phyloP scores from a whole-genome alignment of 2,888 invertebrate genomes.

The Apotomis capreana region DNA sequence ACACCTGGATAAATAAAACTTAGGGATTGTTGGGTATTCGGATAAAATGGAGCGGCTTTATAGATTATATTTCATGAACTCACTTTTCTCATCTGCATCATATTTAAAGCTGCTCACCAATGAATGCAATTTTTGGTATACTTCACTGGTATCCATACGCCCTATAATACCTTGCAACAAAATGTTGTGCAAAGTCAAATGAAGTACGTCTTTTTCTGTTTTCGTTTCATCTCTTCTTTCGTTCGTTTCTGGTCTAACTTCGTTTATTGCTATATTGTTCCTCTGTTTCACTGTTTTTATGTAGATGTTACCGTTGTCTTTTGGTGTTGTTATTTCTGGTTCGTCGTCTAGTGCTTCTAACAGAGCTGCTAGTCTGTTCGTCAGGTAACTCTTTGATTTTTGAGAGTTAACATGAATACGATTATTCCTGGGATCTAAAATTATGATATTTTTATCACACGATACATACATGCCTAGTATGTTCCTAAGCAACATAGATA shows the following conservation, averaged over 20 bases:
- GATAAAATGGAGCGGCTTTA: too few species aligned
- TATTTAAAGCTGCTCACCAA: constrained; percentile 47
- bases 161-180: constrained; percentile 64
- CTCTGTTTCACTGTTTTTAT: constrained; percentile 20
- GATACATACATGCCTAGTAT: neutral
- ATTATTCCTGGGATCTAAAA: constrained; percentile 59
- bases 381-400: constrained; percentile 62
- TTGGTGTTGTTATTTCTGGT: constrained; percentile 36
- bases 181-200: constrained; percentile 67
- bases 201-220: constrained; percentile 55
- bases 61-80: neutral
- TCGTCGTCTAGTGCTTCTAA: constrained; percentile 66
- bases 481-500: too few species aligned
- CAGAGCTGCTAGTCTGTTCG: constrained; percentile 58
- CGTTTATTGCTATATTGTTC: constrained; percentile 28
- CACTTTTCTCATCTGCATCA: constrained; percentile 33
- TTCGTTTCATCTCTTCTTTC: neutral
- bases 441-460: neutral
- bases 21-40: too few species aligned
- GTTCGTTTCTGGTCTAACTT: constrained; percentile 25
- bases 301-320: constrained; percentile 14
- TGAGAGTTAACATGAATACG: constrained; percentile 60
- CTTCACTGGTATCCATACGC: constrained; percentile 64
- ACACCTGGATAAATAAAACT: too few species aligned
- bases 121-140: constrained; percentile 53